Conservation (phyloP, 2,888 invertebrate species). For the Drosophila stalkeri region DNA sequence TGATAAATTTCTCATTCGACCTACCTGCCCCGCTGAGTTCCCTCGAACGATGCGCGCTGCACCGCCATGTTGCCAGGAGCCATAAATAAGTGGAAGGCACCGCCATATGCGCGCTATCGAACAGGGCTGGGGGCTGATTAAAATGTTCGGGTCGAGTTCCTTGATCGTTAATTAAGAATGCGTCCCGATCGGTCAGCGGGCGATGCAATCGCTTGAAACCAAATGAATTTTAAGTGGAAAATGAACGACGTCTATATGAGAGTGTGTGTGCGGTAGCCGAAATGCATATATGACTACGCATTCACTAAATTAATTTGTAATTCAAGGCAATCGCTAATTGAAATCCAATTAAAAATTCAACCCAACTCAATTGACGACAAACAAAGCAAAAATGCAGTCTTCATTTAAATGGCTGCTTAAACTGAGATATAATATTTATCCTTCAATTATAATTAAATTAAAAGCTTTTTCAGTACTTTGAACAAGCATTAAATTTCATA, state of each 20-base stretch:
- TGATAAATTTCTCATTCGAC: constrained; percentile 76
- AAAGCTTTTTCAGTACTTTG: neutral
- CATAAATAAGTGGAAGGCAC: constrained; percentile 65
- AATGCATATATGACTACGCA: constrained; percentile 15
- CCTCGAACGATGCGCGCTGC: constrained; percentile 40
- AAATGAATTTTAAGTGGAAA: constrained; percentile 65
- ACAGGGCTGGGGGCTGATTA: constrained; percentile 59
- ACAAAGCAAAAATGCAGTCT: neutral
- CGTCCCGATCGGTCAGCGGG: constrained; percentile 30
- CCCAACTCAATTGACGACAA: constrained; percentile 7
- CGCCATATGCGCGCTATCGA: constrained; percentile 42
- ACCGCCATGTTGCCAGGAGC: constrained; percentile 47
- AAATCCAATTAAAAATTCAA: constrained; percentile 33
- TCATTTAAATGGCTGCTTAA: neutral
- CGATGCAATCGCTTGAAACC: constrained; percentile 38
- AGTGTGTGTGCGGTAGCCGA: constrained; percentile 30
- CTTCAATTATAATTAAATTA: constrained; percentile 2
- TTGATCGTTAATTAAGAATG: constrained; percentile 68
- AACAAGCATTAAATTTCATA: neutral
- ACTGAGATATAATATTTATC: constrained; percentile 3
- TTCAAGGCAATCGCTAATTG: constrained; percentile 52
- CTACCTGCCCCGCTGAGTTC: constrained; percentile 69
- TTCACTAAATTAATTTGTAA: constrained; percentile 46
- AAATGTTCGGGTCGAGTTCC: constrained; percentile 71
- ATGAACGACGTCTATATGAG: constrained; percentile 57